Evolutionary conservation across 53 echinoderm and acorn worm genomes (phyloP).

Genomic region (Holothuria scabra): DNA sequence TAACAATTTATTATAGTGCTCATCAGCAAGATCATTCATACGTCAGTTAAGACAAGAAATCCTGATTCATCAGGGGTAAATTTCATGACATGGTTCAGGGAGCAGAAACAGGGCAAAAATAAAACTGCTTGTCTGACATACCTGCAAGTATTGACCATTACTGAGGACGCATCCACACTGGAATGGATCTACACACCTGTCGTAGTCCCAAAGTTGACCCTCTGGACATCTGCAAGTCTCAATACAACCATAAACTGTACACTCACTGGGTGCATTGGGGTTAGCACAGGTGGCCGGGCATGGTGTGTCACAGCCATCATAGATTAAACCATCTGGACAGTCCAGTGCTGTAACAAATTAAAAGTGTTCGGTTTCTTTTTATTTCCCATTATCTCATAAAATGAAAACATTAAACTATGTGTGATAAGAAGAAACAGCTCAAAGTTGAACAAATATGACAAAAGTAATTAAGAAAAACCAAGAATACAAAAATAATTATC

Average conservation of each 20-base stretch:
- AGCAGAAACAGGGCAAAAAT: too few relatives aligned
- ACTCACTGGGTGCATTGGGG: conserved; percentile 55
- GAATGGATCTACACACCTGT: conserved; percentile 63
- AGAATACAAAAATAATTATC: too few relatives aligned
- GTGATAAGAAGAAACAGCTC: too few relatives aligned
- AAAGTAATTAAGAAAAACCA: too few relatives aligned
- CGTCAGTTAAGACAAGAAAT: too few relatives aligned
- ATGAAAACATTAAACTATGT: too few relatives aligned
- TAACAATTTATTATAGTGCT: too few relatives aligned
- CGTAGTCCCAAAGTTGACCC: conserved; percentile 65
- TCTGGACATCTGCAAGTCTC: conserved; percentile 78
- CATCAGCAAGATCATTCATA: too few relatives aligned
- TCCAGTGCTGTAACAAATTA: conserved; percentile 56
- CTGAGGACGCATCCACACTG: conserved; percentile 72
- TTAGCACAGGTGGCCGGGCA: conserved; percentile 77
- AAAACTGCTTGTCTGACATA: neutral
- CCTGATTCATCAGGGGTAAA: too few relatives aligned
- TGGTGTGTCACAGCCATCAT: conserved; percentile 57
- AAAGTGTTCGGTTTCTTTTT: neutral
- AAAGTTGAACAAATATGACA: too few relatives aligned
- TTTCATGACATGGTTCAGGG: too few relatives aligned
- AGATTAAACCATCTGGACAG: conserved; percentile 64
- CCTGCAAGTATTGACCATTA: conserved; percentile 64
- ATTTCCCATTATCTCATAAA: too few relatives aligned
- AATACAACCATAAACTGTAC: conserved; percentile 42